Conservation (phyloP, 2,888 invertebrate genomes). For the Willowsia nigromaculata region DNA sequence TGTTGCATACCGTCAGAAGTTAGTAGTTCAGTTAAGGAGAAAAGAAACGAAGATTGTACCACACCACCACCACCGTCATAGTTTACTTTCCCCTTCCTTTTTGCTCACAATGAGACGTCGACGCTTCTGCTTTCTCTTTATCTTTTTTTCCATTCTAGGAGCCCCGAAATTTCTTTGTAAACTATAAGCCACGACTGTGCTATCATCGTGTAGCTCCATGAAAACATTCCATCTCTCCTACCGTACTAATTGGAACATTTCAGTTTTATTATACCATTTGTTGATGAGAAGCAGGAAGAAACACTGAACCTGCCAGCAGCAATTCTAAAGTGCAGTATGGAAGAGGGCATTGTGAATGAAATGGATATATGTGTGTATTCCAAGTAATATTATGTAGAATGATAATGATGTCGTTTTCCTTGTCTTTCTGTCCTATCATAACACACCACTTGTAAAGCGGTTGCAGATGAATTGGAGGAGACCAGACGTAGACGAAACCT, state of each 20-base stretch:
- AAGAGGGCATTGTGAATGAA: background rate
- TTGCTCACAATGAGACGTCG: background rate
- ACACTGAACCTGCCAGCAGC: background rate
- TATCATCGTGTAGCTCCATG: background rate
- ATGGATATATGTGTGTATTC: background rate
- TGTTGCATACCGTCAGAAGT: background rate
- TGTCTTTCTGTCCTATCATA: background rate
- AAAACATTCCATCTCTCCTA: conserved; percentile 24
- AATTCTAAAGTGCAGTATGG: background rate
- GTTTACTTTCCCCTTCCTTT: background rate
- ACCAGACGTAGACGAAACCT: background rate
- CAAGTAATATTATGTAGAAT: background rate
- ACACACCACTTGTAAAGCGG: background rate
- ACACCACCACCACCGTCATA: background rate
- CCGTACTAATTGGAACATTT: conserved; percentile 24
- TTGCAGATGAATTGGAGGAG: background rate
- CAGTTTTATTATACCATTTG: conserved; percentile 6
- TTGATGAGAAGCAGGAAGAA: background rate
- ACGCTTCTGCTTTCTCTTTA: background rate
- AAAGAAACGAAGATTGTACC: background rate
- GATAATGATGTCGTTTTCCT: conserved; percentile 14
- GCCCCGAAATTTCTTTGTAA: background rate
- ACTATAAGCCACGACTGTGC: background rate
- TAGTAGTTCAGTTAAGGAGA: background rate
- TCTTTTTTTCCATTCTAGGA: too few species aligned